phyloP scores from a whole-genome alignment of 2,797 vertebrate species.

The Enteromius treurensis region DNA sequence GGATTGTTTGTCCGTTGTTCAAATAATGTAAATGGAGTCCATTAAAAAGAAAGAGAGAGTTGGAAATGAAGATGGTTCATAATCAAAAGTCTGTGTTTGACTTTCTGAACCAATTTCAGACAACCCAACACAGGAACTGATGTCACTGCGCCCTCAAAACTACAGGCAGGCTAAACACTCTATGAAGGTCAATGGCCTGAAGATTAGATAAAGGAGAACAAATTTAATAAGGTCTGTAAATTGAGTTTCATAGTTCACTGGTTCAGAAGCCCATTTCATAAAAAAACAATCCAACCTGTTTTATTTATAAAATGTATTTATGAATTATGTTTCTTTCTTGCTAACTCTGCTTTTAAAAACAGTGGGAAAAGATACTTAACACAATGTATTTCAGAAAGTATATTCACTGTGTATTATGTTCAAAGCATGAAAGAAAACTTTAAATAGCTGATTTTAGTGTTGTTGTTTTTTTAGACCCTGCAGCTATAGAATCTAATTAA shows the following conservation, averaged over 20 bases:
- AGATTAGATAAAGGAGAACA: constrained; percentile 16
- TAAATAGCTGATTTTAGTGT: neutral
- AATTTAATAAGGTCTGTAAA: constrained; percentile 22
- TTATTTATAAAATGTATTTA: constrained; percentile 16
- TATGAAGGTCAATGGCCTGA: constrained; percentile 26
- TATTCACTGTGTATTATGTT: neutral
- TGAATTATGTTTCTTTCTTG: neutral
- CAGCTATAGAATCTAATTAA: constrained; percentile 23
- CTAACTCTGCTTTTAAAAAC: neutral
- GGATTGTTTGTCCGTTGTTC: constrained; percentile 67
- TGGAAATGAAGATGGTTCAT: neutral
- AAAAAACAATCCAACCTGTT: constrained; percentile 13
- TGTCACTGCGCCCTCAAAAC: constrained; percentile 12
- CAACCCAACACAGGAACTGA: constrained; percentile 5
- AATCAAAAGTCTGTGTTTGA: constrained; percentile 32
- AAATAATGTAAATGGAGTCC: constrained; percentile 54
- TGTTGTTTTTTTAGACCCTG: constrained; percentile 14
- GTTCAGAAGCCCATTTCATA: constrained; percentile 1
- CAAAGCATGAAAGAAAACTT: constrained; percentile 2
- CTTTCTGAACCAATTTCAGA: constrained; percentile 35
- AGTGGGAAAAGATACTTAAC: neutral
- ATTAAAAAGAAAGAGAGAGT: constrained; percentile 37
- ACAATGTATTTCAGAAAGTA: neutral
- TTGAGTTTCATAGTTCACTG: constrained; percentile 23
- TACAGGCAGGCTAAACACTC: constrained; percentile 31